Evolutionary conservation across 2,797 vertebrate genomes (phyloP), one percentile per base, ranked within the genome.

Genomic region (Acanthurus leucopareius): DNA sequence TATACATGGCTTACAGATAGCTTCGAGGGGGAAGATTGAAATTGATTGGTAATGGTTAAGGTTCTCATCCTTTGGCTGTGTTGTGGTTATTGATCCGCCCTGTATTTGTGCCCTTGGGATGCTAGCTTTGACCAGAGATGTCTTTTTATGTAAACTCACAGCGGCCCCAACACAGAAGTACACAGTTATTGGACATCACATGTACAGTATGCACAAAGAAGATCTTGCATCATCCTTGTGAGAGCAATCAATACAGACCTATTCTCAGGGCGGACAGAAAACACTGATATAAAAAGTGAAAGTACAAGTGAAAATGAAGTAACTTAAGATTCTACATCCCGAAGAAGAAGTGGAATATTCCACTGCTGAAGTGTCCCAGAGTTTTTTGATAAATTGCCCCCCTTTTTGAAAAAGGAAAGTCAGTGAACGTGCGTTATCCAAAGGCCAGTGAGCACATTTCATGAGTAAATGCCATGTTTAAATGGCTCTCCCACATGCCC

Each of bases 391-490:
- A 78, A 86, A 92, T 85, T 47, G 71, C 44, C 65, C 56, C 44
- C 11, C 2, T 80, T 78, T 79, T 20, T 13, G 64, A 65, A 49
- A 69, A 74, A 20, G 72, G 60, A 83, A 64, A 80, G 75, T 81
- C 57, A 76, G 77, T 40, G 82, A 75, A 68, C 75, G 70, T 70
- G 60, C 42, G 69, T 88, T 86, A 90, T 83, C 82, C 77, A 91
- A 89, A 92, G 92, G 88, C 86, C 88, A 91, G 81, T 74, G 87
- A 88, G 71, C 86, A 82, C 82, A 69, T 89, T 89, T 73, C 85
- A 73, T 7, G 82, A 80, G 84, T 81, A 94, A 92, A 93, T 90
- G 90, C 79, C 91, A 90, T 49, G 71, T 79, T 79, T 86, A 90
- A 92, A 93, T 87, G 86, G 71, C 62, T 84, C 73, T 40, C 48